Evolutionary conservation across 1,140 invertebrate genomes (phyloP).

Genomic region (Eulimnadia texana): DNA sequence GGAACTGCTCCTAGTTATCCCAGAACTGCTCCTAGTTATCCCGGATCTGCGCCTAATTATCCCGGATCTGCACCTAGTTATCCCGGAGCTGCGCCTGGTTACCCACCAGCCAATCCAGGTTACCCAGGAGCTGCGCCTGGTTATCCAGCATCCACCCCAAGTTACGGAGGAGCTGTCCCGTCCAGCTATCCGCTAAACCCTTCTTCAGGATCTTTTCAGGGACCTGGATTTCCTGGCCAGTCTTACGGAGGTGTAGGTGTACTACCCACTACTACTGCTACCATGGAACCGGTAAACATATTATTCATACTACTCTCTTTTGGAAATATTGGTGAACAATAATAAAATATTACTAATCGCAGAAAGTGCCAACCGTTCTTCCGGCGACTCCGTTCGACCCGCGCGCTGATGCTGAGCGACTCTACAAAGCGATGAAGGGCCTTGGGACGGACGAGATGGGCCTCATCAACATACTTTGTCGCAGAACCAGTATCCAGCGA

Average conservation of each 20-base stretch:
- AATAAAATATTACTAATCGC: constrained; percentile 15
- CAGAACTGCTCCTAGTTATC: not conserved
- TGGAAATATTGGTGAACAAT: not conserved
- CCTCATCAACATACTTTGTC: constrained; percentile 77
- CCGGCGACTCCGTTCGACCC: constrained; percentile 73
- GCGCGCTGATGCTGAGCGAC: constrained; percentile 65
- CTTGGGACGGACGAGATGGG: constrained; percentile 81
- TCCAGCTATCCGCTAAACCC: not conserved
- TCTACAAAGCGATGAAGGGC: constrained; percentile 89
- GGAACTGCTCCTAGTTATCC: not conserved
- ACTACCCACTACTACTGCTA: not conserved
- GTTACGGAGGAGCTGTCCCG: not conserved
- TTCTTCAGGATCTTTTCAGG: not conserved
- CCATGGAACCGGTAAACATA: constrained; percentile 12
- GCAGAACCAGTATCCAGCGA: constrained; percentile 74
- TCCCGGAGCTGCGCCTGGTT: not conserved
- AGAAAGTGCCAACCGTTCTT: constrained; percentile 75
- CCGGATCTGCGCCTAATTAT: not conserved
- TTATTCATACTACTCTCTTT: too few species aligned
- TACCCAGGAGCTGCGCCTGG: not conserved
- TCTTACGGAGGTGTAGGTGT: not conserved
- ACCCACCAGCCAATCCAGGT: not conserved
- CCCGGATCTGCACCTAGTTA: not conserved
- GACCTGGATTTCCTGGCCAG: not conserved
- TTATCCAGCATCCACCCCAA: not conserved